Percentiles rank a stretch among this genome's conserved stretches.
phyloP scores from a whole-genome alignment of 1,140 invertebrate species.

The Trypoxylus dichotomus region DNA sequence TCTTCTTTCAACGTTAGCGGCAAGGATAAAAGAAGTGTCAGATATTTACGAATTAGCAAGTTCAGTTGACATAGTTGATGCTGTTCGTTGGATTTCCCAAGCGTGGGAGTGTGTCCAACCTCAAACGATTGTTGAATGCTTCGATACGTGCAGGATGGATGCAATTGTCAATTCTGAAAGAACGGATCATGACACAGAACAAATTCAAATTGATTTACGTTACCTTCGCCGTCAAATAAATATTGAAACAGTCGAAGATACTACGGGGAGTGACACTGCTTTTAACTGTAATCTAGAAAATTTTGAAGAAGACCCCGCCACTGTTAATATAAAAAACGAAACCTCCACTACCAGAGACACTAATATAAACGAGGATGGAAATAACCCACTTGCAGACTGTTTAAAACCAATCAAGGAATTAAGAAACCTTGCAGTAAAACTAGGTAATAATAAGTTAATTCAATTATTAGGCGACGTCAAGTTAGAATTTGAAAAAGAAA shows the following conservation, averaged over 20 bases:
- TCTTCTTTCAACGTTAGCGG: neutral
- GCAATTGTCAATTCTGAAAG: neutral
- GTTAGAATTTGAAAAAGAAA: neutral
- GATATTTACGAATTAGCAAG: neutral
- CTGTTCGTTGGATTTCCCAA: neutral
- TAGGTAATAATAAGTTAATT: neutral
- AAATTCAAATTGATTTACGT: neutral
- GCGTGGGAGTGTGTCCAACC: neutral
- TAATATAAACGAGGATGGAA: neutral
- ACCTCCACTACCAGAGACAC: neutral
- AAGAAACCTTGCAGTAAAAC: neutral
- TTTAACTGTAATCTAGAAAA: neutral
- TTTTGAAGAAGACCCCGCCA: neutral
- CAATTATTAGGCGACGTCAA: neutral
- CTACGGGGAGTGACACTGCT: neutral
- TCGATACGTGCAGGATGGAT: neutral
- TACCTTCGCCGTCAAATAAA: neutral
- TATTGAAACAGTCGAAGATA: neutral
- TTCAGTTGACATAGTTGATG: neutral
- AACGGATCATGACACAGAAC: neutral
- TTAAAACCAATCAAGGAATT: neutral
- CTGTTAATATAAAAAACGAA: neutral
- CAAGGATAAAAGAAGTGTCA: neutral
- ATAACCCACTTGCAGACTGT: neutral
- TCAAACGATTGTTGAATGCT: neutral